Base-by-base conservation (phyloP, 2,888 invertebrate genomes). In the Eremobia ochroleuca region DNA sequence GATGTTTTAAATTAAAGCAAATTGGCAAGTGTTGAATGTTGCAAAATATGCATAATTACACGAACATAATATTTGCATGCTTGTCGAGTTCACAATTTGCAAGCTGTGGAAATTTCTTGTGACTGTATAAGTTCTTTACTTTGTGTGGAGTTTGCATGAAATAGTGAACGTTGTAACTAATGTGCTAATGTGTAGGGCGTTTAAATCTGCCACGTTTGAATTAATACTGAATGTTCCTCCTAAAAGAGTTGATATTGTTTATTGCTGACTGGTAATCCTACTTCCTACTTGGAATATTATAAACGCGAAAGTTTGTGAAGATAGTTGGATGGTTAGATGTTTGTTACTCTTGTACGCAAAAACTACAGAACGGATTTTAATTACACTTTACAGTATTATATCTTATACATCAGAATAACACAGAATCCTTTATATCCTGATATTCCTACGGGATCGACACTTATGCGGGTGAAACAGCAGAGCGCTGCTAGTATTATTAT, bases 1-100 rank as follows among this genome's bases (percentile, higher is more conserved):
- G 2, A 74, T 59, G 46, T 80, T 74, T 77, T 52, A 64, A 82
- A 85, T 77, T 21, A 73, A 76, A 71, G 21, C 52, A 70, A 65
- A 76, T 81, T 70, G 59, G 37, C 40, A 73, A 71, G 75, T 75
- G 61, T 49, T 81, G 69, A 72, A 61, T 73, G 49, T 64, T 73
- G 46, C 43, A 67, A 55, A n/a, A 21, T 49, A 73, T 81, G 59
- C 72, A 78, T 65, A 66, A 72, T 72, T 34, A 65, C n/a, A 62
- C 43, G 52, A 73, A 62, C 66, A 72, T 55, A 62, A 64, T 46
- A 72, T 68, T 73, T 74, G 72, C 75, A 69, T 83, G 71, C 69
- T 77, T 34, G 61, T 71, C 28, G 52, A 62, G 58, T 58, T 71
- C 11, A 64, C 74, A 75, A 31, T 76, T 76, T 67, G 62, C 49